Conservation (phyloP, 2,888 invertebrate species). For the Metellina segmentata region DNA sequence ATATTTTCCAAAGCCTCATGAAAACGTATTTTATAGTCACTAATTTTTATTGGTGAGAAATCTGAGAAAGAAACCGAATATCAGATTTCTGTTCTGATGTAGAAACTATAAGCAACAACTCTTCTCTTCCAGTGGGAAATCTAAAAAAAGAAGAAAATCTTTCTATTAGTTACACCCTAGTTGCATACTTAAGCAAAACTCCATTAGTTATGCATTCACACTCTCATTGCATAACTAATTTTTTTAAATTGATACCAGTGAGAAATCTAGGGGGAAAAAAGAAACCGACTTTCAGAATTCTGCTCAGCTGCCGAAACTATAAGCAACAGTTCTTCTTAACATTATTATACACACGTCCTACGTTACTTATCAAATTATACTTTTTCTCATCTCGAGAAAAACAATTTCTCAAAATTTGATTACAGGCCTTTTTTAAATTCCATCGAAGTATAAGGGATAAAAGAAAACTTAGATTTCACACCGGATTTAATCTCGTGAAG, state of each 20-base stretch:
- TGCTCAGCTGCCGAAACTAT: not conserved
- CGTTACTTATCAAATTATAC: not conserved
- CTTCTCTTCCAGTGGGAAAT: not conserved
- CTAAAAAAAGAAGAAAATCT: too few relatives aligned
- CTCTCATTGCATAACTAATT: too few relatives aligned
- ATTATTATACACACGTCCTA: not conserved
- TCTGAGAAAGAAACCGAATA: not conserved
- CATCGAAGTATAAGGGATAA: not conserved
- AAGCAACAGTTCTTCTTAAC: not conserved
- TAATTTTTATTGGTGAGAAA: too few relatives aligned
- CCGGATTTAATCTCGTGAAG: not conserved
- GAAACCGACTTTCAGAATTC: not conserved
- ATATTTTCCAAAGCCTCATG: too few relatives aligned
- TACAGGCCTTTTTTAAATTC: not conserved
- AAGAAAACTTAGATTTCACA: not conserved
- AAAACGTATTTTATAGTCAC: too few relatives aligned
- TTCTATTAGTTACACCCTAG: too few relatives aligned
- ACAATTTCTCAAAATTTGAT: constrained; percentile 1
- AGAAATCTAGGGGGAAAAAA: not conserved
- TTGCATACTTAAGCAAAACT: too few relatives aligned
- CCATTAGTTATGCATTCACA: too few relatives aligned
- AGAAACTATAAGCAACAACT: not conserved
- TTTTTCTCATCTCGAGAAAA: not conserved
- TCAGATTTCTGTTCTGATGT: not conserved
- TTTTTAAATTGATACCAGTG: too few relatives aligned